These are phyloP conservation scores for Leontocebus nigricollis DNA, from an alignment of 2,797 vertebrate species.

Conservation along the genomic window DNA sequence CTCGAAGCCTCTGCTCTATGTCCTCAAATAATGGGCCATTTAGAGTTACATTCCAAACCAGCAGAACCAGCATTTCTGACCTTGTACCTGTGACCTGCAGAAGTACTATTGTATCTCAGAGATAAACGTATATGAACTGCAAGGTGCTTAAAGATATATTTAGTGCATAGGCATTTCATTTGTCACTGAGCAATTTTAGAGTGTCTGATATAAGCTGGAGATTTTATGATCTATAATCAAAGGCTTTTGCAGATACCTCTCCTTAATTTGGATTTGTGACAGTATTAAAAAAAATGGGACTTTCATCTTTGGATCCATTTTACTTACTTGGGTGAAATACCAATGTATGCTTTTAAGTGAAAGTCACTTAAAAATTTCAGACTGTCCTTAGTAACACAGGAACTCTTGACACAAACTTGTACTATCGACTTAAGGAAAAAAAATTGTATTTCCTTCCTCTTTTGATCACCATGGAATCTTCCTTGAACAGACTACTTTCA, in stretches of 20 bases:
- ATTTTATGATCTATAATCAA: conserved; percentile 80
- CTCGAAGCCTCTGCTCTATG: conserved; percentile 28
- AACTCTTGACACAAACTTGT: conserved; percentile 80
- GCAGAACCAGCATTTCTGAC: conserved; percentile 71
- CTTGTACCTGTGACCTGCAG: conserved; percentile 74
- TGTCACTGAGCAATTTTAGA: conserved; percentile 79
- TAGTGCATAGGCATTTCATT: conserved; percentile 79
- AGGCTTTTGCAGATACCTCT: conserved; percentile 67
- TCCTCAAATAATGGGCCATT: conserved; percentile 74
- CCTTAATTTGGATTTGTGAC: conserved; percentile 79
- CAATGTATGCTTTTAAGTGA: conserved; percentile 76
- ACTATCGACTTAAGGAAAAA: conserved; percentile 74
- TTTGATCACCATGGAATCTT: conserved; percentile 54
- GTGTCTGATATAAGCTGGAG: conserved; percentile 69
- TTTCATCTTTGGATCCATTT: conserved; percentile 78
- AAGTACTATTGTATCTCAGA: conserved; percentile 79
- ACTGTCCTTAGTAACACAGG: conserved; percentile 72
- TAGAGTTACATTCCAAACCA: conserved; percentile 70
- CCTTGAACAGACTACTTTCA: background rate
- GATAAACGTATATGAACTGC: conserved; percentile 76
- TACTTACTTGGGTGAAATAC: conserved; percentile 72
- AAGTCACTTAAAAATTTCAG: conserved; percentile 78
- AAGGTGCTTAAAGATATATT: conserved; percentile 80
- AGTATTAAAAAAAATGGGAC: conserved; percentile 74
- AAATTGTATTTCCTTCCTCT: conserved; percentile 45